These are phyloP conservation scores for Adela reaumurella DNA, from an alignment of 2,888 invertebrate genomes.

Conservation along the genomic window DNA sequence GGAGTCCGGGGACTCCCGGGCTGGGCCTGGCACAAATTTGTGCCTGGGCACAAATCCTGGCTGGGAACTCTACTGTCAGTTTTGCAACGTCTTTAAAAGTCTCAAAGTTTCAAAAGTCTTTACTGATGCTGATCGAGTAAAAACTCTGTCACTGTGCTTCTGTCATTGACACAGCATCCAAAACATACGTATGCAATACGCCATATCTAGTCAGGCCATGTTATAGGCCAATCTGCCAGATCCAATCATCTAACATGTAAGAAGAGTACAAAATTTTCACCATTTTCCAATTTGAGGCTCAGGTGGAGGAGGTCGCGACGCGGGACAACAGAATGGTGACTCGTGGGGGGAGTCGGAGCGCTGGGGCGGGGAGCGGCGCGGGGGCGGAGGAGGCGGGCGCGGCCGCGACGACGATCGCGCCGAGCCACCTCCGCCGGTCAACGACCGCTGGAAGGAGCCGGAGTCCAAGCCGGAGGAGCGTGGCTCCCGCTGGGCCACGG, in stretches of 20 bases:
- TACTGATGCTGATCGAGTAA: too few species aligned
- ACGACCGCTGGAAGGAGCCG: slow-evolving; percentile 62
- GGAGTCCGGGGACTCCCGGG: too few species aligned
- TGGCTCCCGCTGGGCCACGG: slow-evolving; percentile 39
- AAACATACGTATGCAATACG: too few species aligned
- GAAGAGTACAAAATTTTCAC: background rate
- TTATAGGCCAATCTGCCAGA: too few species aligned
- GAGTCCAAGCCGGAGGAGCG: slow-evolving; percentile 34
- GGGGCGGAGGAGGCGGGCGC: slow-evolving; percentile 19
- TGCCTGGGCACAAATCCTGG: too few species aligned
- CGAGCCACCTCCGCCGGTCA: slow-evolving; percentile 47
- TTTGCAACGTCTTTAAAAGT: too few species aligned
- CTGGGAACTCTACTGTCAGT: too few species aligned
- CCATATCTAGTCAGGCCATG: too few species aligned
- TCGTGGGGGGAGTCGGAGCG: slow-evolving; percentile 33
- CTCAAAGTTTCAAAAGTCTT: too few species aligned
- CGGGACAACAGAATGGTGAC: slow-evolving; percentile 49
- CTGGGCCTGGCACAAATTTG: too few species aligned
- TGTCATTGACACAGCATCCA: too few species aligned
- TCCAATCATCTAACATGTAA: slow-evolving; percentile 2
- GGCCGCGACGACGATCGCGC: slow-evolving; percentile 25
- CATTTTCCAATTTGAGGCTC: background rate
- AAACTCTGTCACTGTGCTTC: too few species aligned
- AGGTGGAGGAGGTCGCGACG: slow-evolving; percentile 33
- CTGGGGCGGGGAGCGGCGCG: slow-evolving; percentile 22